phyloP scores from a whole-genome alignment of 2,113 vertebrate genomes.

The Ibidorhyncha struthersii region DNA sequence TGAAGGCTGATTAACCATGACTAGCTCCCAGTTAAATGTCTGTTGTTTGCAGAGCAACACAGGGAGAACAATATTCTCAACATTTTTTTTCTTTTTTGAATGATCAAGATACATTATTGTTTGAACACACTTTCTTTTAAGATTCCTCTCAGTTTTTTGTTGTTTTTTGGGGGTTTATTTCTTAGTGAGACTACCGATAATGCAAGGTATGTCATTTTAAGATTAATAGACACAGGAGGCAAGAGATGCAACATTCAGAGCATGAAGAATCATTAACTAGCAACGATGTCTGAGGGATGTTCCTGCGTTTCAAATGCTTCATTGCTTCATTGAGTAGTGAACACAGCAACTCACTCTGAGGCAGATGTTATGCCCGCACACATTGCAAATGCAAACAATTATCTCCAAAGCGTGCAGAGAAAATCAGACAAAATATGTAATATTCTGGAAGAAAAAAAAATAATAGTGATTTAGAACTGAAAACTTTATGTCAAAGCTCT shows the following conservation, averaged over 20 bases:
- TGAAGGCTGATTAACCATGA: background rate
- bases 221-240: conserved; percentile 65
- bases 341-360: conserved; percentile 55
- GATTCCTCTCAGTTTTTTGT: background rate
- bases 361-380: conserved; percentile 39
- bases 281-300: conserved; percentile 45
- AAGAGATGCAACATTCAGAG: conserved; percentile 61
- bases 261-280: conserved; percentile 74
- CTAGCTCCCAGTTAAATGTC: conserved; percentile 5
- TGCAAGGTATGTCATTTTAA: conserved; percentile 53
- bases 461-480: background rate
- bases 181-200: background rate
- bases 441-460: background rate
- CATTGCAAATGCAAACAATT: conserved; percentile 61
- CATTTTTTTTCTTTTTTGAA: background rate
- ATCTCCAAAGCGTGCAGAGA: conserved; percentile 8
- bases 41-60: background rate
- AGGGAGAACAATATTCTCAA: background rate
- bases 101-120: background rate
- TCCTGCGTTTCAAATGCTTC: conserved; percentile 60
- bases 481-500: background rate
- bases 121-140: background rate
- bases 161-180: background rate
- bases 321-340: conserved; percentile 72
- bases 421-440: background rate